phyloP scores from a whole-genome alignment of 1,140 invertebrate genomes.

The Trichogramma pretiosum region DNA sequence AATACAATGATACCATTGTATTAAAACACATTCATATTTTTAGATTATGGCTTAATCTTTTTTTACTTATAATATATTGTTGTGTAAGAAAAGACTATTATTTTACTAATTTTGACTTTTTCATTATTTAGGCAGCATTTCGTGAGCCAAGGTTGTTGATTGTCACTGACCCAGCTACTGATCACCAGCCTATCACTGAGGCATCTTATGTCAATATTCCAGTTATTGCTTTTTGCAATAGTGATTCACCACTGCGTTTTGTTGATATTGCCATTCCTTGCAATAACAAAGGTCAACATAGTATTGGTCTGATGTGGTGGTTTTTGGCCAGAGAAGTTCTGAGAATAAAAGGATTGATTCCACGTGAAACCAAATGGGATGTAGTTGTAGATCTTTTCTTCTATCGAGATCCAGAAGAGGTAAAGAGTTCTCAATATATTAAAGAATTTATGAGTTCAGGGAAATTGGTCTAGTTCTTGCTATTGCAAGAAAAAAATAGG shows the following conservation, averaged over 20 bases:
- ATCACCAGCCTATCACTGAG: constrained; percentile 98
- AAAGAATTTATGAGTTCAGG: not conserved
- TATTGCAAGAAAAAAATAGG: no score
- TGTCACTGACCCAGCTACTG: constrained; percentile 89
- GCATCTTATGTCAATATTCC: constrained; percentile 99
- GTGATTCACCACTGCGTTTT: constrained; percentile 87
- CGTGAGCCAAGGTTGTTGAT: constrained; percentile 93
- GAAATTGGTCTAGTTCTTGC: no score
- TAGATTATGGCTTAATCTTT: not conserved
- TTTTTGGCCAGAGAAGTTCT: constrained; percentile 93
- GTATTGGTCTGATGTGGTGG: constrained; percentile 99
- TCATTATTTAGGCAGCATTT: constrained; percentile 77
- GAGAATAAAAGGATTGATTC: constrained; percentile 84
- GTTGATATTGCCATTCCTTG: constrained; percentile 99
- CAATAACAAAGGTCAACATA: constrained; percentile 95
- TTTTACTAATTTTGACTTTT: not conserved
- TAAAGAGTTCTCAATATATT: constrained; percentile 17
- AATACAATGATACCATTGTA: no score
- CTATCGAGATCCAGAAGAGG: constrained; percentile 95
- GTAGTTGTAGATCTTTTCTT: constrained; percentile 99
- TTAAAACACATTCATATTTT: not conserved
- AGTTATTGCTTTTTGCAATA: constrained; percentile 97
- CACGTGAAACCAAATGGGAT: constrained; percentile 86
- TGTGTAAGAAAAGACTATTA: no score
- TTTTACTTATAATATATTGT: not conserved